Percentiles rank a stretch among this genome's conserved stretches.
Evolutionary conservation across 1,140 invertebrate species (phyloP).

Genomic region (Solenopsis fugax): DNA sequence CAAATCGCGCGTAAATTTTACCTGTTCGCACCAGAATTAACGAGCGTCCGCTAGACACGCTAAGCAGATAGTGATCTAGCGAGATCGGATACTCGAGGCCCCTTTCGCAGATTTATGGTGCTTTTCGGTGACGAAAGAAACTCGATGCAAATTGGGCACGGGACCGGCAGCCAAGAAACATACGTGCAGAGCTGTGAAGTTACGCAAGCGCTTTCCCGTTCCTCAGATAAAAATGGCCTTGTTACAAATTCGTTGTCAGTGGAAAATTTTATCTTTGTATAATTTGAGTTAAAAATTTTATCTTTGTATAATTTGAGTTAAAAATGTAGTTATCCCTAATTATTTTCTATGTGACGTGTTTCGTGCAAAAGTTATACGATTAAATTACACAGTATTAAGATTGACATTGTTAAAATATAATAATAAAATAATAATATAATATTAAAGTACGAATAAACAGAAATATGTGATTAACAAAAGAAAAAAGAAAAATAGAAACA

Average conservation of each 20-base stretch:
- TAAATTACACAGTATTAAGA: not conserved
- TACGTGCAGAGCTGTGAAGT: not conserved
- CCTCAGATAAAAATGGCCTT: not conserved
- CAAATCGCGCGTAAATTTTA: slow-evolving; percentile 75
- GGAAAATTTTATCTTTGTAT: not conserved
- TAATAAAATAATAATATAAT: not conserved
- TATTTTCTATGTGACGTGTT: not conserved
- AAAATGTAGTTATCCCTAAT: not conserved
- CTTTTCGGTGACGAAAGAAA: slow-evolving; percentile 55
- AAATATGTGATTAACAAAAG: not conserved
- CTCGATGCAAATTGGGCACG: slow-evolving; percentile 42
- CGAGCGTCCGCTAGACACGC: slow-evolving; percentile 34
- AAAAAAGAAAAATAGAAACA: not conserved
- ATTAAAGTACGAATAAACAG: not conserved
- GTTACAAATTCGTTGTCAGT: not conserved
- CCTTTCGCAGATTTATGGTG: slow-evolving; percentile 38
- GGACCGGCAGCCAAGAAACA: slow-evolving; percentile 9
- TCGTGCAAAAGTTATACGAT: not conserved
- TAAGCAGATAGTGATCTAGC: slow-evolving; percentile 62
- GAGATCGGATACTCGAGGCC: slow-evolving; percentile 29
- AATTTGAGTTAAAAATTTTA: slow-evolving; percentile 5
- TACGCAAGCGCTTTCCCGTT: slow-evolving; percentile 6
- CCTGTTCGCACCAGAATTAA: slow-evolving; percentile 75
- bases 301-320: not conserved
- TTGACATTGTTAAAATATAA: not conserved